These are phyloP conservation scores for Jaculus jaculus DNA, from an alignment of 2,113 vertebrate species.

Conservation along the genomic window DNA sequence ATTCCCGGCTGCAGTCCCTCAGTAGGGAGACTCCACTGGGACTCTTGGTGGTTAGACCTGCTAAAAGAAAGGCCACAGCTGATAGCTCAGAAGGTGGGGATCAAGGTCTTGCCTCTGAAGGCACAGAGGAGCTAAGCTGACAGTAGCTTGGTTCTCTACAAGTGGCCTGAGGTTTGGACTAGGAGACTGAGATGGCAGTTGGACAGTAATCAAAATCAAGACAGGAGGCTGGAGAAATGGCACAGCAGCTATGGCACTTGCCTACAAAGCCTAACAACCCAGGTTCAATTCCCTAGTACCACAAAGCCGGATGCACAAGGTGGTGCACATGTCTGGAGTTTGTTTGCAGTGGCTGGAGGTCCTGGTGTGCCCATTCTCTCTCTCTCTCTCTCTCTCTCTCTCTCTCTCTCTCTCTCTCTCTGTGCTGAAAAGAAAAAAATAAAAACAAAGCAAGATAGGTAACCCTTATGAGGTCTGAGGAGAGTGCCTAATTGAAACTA, in stretches of 20 bases:
- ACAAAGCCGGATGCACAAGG: too few species aligned
- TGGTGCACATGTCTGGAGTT: too few species aligned
- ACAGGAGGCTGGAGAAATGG: neutral
- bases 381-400: too few species aligned
- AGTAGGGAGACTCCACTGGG: neutral
- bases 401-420: too few species aligned
- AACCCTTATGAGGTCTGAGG: neutral
- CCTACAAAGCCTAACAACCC: too few species aligned
- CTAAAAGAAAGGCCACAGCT: neutral
- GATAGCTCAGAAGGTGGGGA: neutral
- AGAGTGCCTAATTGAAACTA: neutral
- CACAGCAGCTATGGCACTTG: too few species aligned
- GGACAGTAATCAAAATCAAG: neutral
- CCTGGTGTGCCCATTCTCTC: too few species aligned
- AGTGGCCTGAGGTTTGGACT: too few species aligned
- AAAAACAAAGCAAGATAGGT: too few species aligned
- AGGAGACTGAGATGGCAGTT: neutral
- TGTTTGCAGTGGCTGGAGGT: too few species aligned
- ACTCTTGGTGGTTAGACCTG: neutral
- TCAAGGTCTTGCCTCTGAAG: neutral
- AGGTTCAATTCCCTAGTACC: too few species aligned
- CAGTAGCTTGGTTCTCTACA: neutral
- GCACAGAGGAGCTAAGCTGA: neutral
- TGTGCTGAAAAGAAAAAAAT: too few species aligned
- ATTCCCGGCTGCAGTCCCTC: neutral